phyloP scores from a whole-genome alignment of 2,113 vertebrate genomes.

The Gopherus flavomarginatus region DNA sequence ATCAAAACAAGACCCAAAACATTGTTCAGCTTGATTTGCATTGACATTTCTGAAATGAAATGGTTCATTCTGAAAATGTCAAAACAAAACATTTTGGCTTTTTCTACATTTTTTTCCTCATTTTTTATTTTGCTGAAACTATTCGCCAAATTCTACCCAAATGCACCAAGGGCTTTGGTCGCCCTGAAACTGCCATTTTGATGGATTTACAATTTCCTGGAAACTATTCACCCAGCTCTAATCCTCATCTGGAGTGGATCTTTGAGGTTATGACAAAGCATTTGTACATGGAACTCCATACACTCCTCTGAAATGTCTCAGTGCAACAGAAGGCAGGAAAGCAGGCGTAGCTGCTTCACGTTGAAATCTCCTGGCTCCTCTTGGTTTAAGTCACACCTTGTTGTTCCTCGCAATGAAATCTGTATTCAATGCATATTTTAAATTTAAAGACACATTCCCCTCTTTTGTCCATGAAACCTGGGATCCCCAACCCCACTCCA shows the following conservation, averaged over 20 bases:
- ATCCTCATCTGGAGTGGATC: background rate
- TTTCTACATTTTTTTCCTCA: background rate
- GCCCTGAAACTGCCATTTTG: background rate
- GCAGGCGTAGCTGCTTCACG: background rate
- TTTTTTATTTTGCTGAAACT: background rate
- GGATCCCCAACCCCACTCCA: fast-evolving
- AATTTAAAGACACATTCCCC: background rate
- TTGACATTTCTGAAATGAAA: background rate
- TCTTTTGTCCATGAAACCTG: fast-evolving
- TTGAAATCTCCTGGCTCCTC: background rate
- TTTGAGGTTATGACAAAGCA: background rate
- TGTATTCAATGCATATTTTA: background rate
- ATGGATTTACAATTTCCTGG: background rate
- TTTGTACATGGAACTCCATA: background rate
- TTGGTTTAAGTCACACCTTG: fast-evolving
- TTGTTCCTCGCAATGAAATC: background rate
- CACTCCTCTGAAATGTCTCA: background rate
- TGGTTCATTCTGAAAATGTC: background rate
- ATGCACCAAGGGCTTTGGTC: background rate
- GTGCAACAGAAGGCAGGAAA: background rate
- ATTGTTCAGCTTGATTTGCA: background rate
- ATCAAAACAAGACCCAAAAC: background rate
- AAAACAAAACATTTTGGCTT: background rate
- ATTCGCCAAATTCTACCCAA: background rate
- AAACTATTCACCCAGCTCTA: background rate